Conservation (phyloP, 2,113 vertebrate species). For the Meles meles region DNA sequence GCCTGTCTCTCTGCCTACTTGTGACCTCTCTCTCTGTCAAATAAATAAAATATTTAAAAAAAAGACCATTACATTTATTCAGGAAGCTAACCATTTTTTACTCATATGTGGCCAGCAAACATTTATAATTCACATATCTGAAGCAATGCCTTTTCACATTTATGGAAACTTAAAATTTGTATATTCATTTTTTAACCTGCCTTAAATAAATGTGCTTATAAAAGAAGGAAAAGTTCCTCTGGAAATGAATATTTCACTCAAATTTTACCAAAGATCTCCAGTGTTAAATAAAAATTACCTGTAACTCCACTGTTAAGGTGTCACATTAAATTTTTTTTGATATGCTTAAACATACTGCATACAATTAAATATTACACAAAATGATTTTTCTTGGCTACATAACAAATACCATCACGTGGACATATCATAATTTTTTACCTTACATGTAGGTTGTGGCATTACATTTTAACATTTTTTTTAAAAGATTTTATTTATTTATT, state of each 20-base stretch:
- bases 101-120: background rate
- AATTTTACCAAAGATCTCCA: background rate
- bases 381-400: constrained; percentile 7
- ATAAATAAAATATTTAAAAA: no score
- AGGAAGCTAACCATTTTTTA: background rate
- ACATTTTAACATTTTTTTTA: background rate
- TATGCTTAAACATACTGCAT: background rate
- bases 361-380: background rate
- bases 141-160: background rate
- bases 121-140: background rate
- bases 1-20: no score
- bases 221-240: background rate
- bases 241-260: background rate
- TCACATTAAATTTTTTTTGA: background rate
- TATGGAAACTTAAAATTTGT: background rate
- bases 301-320: background rate
- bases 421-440: background rate
- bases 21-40: no score
- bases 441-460: background rate
- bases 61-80: background rate
- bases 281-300: background rate
- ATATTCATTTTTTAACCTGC: constrained; percentile 1
- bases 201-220: constrained; percentile 5
- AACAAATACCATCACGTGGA: background rate
- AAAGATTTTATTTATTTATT: no score